Base-by-base conservation (phyloP, 2,888 invertebrate species). In the Aphodius granarius region DNA sequence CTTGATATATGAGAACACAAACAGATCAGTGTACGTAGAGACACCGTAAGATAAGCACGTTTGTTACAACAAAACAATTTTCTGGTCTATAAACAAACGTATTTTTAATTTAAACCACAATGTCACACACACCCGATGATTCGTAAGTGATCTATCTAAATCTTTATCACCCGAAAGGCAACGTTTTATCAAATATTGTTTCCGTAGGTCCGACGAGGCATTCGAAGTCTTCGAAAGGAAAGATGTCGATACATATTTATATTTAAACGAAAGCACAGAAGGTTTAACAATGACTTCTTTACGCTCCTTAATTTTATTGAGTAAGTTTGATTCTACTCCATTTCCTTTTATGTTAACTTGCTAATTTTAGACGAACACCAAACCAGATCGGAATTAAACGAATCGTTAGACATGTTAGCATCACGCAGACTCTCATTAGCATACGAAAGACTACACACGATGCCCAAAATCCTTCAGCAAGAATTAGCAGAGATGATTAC, bases 401-500 rank as follows among this genome's bases (percentile, higher is more conserved):
- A 71, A 1, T 72, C 77, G 1, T 22, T 20, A 13, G 73, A 77
- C 64, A 83, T 86, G 70, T 90, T 90, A 66, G 90, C 91, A 63
- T 89, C 90, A 65, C 87, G 90, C 3, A 88, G 90, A 80, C 87
- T 94, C 72, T 92, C 92, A 0, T 83, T 94, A 77, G 94, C 94
- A 0, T 93, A 94, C 82, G 94, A 94, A 85, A 89, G 90, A 77
- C 85, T 94, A 62, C 90, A 89, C 78, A 89, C 89, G 16, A 89
- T 94, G 81, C 94, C 94, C 0, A 88, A 89, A 79, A 88, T 91
- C 16, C 87, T 94, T 71, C 89, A 92, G 0, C 90, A 92, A 63
- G 90, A 91, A 81, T 91, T 93, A 82, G 89, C 91, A 0, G 86
- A 89, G 6, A 88, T 90, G 78, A 89, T 93, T 22, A 89, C 88